Evolutionary conservation across 2,888 invertebrate species (phyloP).

Genomic region (Polymixis lichenea): DNA sequence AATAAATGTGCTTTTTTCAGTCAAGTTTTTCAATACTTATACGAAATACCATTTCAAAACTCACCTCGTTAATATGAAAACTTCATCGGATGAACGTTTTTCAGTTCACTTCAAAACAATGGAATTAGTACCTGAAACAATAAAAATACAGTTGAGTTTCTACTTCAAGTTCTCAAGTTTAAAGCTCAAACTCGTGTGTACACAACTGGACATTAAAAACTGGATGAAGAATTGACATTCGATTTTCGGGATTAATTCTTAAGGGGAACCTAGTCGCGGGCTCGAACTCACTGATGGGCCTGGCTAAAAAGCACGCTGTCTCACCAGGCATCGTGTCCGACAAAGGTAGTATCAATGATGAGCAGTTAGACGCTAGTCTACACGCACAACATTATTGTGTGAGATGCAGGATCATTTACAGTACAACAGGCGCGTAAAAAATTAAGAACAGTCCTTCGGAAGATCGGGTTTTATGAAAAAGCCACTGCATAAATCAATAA

Average conservation of each 20-base stretch:
- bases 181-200: constrained; percentile 23
- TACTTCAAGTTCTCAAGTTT: neutral
- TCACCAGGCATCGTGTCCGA: no score
- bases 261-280: no score
- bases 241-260: constrained; percentile 46
- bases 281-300: no score
- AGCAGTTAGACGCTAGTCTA: no score
- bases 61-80: constrained; percentile 58
- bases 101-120: constrained; percentile 52
- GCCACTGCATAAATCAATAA: no score
- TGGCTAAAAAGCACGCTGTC: no score
- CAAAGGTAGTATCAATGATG: no score
- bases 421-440: no score
- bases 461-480: no score
- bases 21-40: constrained; percentile 13
- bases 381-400: no score
- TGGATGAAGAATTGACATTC: constrained; percentile 51
- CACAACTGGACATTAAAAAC: constrained; percentile 22
- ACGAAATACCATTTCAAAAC: constrained; percentile 45
- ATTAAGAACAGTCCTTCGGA: no score
- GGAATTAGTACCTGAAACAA: constrained; percentile 62
- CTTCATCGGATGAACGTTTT: constrained; percentile 39
- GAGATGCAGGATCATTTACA: no score
- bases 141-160: constrained; percentile 29
- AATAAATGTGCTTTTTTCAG: neutral